A percentile compares a stretch with the other conserved stretches of the same genome.
phyloP scores from a whole-genome alignment of 2,797 vertebrate genomes.

The Leuciscus waleckii region DNA sequence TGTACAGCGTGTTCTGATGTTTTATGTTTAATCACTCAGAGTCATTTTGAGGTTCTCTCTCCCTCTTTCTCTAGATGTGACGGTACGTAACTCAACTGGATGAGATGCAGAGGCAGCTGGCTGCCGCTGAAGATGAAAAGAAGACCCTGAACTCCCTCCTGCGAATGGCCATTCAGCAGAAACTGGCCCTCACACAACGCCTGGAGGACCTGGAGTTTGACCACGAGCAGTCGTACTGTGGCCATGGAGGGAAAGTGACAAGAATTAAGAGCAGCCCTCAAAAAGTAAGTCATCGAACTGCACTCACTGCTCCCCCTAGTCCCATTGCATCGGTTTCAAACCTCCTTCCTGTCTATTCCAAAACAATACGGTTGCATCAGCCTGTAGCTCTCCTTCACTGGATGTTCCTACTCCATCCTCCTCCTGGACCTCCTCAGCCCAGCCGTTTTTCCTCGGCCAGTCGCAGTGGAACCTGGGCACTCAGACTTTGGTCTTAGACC shows the following conservation, averaged over 20 bases:
- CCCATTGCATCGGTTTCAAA: conserved; percentile 51
- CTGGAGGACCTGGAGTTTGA: conserved; percentile 99
- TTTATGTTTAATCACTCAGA: neutral
- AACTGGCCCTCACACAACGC: conserved; percentile 94
- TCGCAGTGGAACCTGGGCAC: conserved; percentile 54
- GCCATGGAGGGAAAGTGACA: conserved; percentile 90
- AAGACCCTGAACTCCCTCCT: conserved; percentile 98
- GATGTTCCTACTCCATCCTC: conserved; percentile 42
- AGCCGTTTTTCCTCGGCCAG: conserved; percentile 53
- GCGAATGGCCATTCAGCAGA: conserved; percentile 99
- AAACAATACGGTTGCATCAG: conserved; percentile 32
- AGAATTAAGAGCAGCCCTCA: conserved; percentile 94
- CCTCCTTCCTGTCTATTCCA: conserved; percentile 46
- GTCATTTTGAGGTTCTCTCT: neutral
- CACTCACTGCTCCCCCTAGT: conserved; percentile 76
- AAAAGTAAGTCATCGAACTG: conserved; percentile 93
- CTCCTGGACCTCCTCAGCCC: conserved; percentile 57
- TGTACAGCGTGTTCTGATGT: neutral
- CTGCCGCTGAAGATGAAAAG: conserved; percentile 98
- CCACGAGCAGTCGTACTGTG: conserved; percentile 91
- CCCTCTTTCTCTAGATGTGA: conserved; percentile 85
- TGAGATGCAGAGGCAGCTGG: conserved; percentile 98
- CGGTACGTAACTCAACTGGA: conserved; percentile 95
- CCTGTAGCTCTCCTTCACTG: conserved; percentile 59
- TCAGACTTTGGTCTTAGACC: conserved; percentile 62